Evolutionary conservation across 2,797 vertebrate genomes (phyloP), one percentile per base, ranked within the genome.

Genomic region (Alexandromys oeconomus): DNA sequence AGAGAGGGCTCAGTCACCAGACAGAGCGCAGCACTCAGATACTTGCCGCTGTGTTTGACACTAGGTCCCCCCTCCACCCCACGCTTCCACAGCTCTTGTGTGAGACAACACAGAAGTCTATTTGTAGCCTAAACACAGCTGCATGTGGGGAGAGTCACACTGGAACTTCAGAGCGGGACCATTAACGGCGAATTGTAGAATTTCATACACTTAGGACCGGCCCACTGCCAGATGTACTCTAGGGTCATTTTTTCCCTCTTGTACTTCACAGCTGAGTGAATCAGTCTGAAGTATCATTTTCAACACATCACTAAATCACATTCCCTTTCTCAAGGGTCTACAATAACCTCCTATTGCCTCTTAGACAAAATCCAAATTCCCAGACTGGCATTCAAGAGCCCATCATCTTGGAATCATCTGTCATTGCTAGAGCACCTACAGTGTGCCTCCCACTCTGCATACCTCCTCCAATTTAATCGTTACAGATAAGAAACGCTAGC

Each of bases 251-350:
- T 57, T 57, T 21, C 19, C 9, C 0, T 73, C 43, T 69, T 81
- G 67, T 27, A 89, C 34, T 95, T 93, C 79, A 84, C 74, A 92
- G 92, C 78, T 82, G 79, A 93, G 94, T 71, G 95, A 97, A 96
- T 96, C 92, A 93, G 78, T 40, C 67, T 88, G 21, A 91, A 94
- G 92, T 71, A 82, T 69, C 87, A 88, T 93, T 96, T 96, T 94
- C 93, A 94, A 79, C 73, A 94, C 34, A 86, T 48, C 67, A 59
- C 92, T 76, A 92, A 94, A 88, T 96, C 92, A 94, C 6, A 43
- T 74, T 87, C 61, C 71, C 85, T 87, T 82, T 63, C 81, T 95
- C 81, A 79, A 94, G 93, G 90, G 91, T 69, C 87, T 94, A 59
- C 67, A 85, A 69, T n/a, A 80, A 76, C 88, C 89, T 86, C 87